Conservation (phyloP, 2,113 vertebrate species). For the Meleagris gallopavo region DNA sequence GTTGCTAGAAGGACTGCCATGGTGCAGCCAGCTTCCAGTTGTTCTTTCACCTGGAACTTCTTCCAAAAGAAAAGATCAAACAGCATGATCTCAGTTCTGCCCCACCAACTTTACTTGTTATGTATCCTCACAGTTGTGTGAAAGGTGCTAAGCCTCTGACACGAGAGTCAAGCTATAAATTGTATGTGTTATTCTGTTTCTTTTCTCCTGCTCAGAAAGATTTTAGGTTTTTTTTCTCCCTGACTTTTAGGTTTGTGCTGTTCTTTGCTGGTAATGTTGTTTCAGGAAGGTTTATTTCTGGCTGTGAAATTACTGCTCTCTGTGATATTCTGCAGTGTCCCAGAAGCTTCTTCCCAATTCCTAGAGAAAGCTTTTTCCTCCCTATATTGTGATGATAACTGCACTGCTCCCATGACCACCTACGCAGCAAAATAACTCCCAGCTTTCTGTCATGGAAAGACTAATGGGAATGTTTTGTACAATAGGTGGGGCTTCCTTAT, state of each 20-base stretch:
- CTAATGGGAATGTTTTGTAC: conserved; percentile 31
- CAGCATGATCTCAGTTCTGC: background rate
- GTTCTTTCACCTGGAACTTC: background rate
- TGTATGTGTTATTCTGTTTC: background rate
- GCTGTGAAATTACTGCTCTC: background rate
- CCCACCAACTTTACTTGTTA: background rate
- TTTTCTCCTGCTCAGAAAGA: background rate
- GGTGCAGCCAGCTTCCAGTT: background rate
- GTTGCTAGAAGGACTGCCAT: background rate
- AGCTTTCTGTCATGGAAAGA: background rate
- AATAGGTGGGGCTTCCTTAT: conserved; percentile 39
- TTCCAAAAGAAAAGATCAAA: background rate
- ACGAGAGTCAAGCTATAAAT: background rate
- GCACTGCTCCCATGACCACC: conserved; percentile 16
- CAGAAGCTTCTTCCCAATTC: conserved; percentile 1
- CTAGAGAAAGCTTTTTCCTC: background rate
- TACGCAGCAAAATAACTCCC: conserved; percentile 5
- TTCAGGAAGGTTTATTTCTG: background rate
- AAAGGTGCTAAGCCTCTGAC: background rate
- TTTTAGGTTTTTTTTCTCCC: background rate
- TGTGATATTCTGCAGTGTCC: background rate
- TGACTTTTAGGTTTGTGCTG: background rate
- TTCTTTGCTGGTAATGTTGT: background rate
- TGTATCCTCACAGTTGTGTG: background rate
- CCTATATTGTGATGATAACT: conserved; percentile 34